Base-by-base conservation (phyloP, 2,113 vertebrate genomes). In the Silurus glanis region DNA sequence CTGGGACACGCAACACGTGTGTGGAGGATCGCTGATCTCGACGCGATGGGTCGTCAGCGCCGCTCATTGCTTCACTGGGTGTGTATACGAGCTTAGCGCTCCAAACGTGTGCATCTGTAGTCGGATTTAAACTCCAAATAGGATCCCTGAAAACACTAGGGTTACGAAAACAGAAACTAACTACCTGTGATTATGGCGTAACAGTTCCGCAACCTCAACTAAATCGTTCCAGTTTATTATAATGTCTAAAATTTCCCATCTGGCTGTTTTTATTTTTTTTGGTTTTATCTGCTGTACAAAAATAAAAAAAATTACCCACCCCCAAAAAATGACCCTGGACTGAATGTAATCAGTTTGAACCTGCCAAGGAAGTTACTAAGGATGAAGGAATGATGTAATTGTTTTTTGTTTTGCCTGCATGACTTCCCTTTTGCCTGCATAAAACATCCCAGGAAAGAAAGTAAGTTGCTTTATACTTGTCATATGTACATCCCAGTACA, bases 11-110 rank as follows among this genome's bases (percentile, higher is more conserved):
- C 80, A 92, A 0, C 93, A 95, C 61, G 84, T 93, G 3, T 96
- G 95, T 0, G 95, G 95, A 0, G 95, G 95, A 23, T 93, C 94
- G 1, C 67, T 96, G 53, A 90, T 96, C 9, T 94, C 95, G 0
- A 90, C 81, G 14, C 90, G 91, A 79, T 96, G 95, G 95, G 89
- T 96, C 13, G 23, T 96, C 83, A 95, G 95, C 0, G 94, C 95
- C 0, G 95, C 95, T 5, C 95, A 95, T 88, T 96, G 95, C 88
- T 96, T 91, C 49, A 53, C 64, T 51, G 67, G 88, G 90, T 90
- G 47, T 85, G 84, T 71, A 25, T 58, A 17, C 17, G 23, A 6
- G 12, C 12, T n/a, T 64, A 25, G n/a, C 25, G 10, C 23, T 25
- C 28, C n/a, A 64, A n/a, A 37, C 16, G 16, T 69, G 12, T 37